Conservation (phyloP, 2,113 vertebrate genomes). For the Pseudorectes ferrugineus region DNA sequence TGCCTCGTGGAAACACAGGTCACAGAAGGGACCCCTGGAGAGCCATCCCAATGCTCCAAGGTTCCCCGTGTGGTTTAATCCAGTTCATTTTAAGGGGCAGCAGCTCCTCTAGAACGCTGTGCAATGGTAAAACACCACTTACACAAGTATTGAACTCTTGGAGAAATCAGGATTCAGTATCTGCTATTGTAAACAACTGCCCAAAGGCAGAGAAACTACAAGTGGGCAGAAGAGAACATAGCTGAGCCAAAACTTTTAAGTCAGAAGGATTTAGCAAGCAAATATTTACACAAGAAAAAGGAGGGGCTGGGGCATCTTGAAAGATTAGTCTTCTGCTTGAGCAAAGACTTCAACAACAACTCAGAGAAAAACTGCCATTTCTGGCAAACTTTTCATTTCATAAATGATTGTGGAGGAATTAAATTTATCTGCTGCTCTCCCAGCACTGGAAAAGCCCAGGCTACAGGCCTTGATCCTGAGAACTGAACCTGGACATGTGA, state of each 20-base stretch:
- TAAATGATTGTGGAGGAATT: not conserved
- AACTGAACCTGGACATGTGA: rapidly evolving
- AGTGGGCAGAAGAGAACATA: not conserved
- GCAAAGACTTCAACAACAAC: not conserved
- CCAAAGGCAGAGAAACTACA: not conserved
- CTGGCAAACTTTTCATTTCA: not conserved
- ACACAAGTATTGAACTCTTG: not conserved
- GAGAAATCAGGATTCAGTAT: not conserved
- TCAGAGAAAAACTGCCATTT: not conserved
- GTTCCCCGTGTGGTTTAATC: not conserved
- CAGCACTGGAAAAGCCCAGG: not conserved
- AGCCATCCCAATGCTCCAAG: not conserved
- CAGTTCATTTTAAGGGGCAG: not conserved
- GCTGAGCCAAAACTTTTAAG: not conserved
- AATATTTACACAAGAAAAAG: not conserved
- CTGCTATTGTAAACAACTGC: not conserved
- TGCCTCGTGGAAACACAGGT: not conserved
- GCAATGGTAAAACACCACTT: not conserved
- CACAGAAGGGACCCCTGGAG: not conserved
- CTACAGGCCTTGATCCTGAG: not conserved
- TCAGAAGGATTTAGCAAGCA: not conserved
- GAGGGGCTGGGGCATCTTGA: not conserved
- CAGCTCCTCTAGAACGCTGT: not conserved
- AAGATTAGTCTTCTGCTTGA: not conserved
- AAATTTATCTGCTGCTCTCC: not conserved